phyloP scores from a whole-genome alignment of 1,140 invertebrate genomes.

The Brachionus koreanus region DNA sequence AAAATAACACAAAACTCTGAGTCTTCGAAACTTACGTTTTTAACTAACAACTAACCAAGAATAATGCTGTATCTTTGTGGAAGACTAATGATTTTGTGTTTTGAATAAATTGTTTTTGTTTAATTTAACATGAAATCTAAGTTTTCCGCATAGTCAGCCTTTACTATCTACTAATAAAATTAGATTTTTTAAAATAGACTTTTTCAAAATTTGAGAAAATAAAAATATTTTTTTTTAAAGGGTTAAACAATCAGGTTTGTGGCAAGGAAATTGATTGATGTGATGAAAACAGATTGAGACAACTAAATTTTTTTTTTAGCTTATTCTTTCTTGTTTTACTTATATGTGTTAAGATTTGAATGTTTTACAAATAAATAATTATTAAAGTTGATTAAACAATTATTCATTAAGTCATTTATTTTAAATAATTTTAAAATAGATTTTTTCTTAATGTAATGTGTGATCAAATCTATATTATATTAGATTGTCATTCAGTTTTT shows the following conservation, averaged over 20 bases:
- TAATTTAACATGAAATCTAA: constrained; percentile 28
- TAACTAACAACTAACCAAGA: neutral
- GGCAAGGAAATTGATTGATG: constrained; percentile 21
- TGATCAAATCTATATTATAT: neutral
- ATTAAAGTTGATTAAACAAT: neutral
- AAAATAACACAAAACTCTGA: constrained; percentile 15
- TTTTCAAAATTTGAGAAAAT: neutral
- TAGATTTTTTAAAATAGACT: neutral
- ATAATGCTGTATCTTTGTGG: neutral
- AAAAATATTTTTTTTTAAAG: neutral
- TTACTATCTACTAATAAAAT: neutral
- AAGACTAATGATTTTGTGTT: constrained; percentile 45
- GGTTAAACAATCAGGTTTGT: constrained; percentile 40
- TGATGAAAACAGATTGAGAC: neutral
- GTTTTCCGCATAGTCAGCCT: constrained; percentile 19
- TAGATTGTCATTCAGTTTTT: neutral
- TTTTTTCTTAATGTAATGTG: neutral
- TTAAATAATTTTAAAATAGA: neutral
- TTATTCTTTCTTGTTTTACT: neutral
- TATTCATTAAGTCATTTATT: neutral
- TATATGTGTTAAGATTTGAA: neutral
- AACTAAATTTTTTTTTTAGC: neutral
- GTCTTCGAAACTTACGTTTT: constrained; percentile 19
- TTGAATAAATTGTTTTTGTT: neutral
- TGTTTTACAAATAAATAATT: neutral